Evolutionary conservation across 2,888 invertebrate genomes (phyloP), one percentile per base, ranked within the genome.

Genomic region (Pseudeuparius sepicola): DNA sequence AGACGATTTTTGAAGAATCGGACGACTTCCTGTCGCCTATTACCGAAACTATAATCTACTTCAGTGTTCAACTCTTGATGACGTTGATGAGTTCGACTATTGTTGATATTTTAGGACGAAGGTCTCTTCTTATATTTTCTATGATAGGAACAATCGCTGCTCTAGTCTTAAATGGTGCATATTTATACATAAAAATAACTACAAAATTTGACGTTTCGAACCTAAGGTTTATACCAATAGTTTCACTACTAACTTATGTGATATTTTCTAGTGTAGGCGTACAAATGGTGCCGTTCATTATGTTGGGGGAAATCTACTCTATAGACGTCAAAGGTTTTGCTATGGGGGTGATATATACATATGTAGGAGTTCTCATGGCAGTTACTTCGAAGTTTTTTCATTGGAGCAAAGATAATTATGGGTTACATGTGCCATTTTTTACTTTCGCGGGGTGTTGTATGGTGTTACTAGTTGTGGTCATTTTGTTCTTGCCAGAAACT

Each of bases 21-120:
- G 54, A 54, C 4, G 60, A 59, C 36, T 46, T 57, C 18, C 45
- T 65, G 3, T 61, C 65, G 3, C 61, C 67, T 4, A 49, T 36
- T 16, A 42, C 42, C 4, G 50, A 51, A 4, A 47, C 55, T 6
- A 50, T 50, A 28, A 51, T 56, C 23, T 57, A 53, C 32, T 54
- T 54, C 34, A 33, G 65, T 29, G 67, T 71, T 24, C 73, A 73
- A 58, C 63, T 73, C 2, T 58, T 71, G 2, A 67, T 72, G 3
- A 70, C 73, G 37, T 59, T 65, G 20, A 57, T 71, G 7, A 68
- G 73, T 2, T 68, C 72, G 3, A 53, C 69, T 32, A 57, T 75
- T 4, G 73, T 74, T n/a, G 74, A 75, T 50, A 59, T 59, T 34
- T 53, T 64, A 4, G 75, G 75, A 3, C 54, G 73, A 36, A 56